phyloP scores from a whole-genome alignment of 1,140 invertebrate genomes.

The Harpegnathos saltator region DNA sequence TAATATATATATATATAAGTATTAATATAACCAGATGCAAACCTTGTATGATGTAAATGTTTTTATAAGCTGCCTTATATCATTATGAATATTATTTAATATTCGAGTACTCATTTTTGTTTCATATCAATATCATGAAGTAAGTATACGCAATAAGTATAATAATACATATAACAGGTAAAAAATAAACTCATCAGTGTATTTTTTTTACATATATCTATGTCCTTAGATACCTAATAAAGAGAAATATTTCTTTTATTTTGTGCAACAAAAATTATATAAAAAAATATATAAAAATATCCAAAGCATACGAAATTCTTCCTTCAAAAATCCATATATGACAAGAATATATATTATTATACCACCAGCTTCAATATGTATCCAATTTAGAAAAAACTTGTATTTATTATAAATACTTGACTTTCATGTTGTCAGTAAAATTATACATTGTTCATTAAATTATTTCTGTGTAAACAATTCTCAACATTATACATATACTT shows the following conservation, averaged over 20 bases:
- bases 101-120: constrained; percentile 80
- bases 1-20: not conserved
- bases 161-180: not conserved
- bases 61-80: constrained; percentile 81
- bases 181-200: not conserved
- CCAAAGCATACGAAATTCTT: not conserved
- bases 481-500: no score
- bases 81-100: constrained; percentile 80
- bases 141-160: not conserved
- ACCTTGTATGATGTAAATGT: constrained; percentile 82
- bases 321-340: not conserved
- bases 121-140: not conserved
- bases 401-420: no score
- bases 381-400: no score
- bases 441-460: no score
- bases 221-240: not conserved
- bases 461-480: no score
- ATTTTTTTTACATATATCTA: not conserved
- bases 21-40: constrained; percentile 13
- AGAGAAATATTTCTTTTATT: not conserved
- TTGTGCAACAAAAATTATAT: not conserved
- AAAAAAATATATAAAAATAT: not conserved
- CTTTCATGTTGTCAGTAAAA: no score
- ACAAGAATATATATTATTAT: not conserved
- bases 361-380: not conserved